Base-by-base conservation (phyloP, 2,888 invertebrate species). In the Daptonema setosum region DNA sequence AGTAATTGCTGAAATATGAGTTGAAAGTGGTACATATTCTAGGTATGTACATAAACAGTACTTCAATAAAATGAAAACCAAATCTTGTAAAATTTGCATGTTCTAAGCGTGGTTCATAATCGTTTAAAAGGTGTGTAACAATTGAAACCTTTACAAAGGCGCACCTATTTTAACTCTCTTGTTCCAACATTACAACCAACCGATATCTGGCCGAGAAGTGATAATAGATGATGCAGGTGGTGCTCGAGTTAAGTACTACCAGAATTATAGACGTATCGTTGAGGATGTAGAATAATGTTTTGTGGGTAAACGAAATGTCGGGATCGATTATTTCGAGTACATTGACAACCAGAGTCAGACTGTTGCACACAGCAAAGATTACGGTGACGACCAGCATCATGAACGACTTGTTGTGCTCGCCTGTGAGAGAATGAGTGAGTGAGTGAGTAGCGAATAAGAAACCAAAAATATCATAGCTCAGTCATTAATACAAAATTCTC, bases 381-480 rank as follows among this genome's bases (percentile, higher is more conserved):
- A 64, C 58, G n/a, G 66, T 68, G 28, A 69, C 66, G 26, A 67
- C 61, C 41, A 68, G 59, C 24, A 68, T 59, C 68, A 68, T 68
- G n/a, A 65, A 56, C 28, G 58, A 41, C 20, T 66, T 68, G 1
- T 64, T 66, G 28, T 62, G 62, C 53, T 68, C 66, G 54, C 68
- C 67, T n/a, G 66, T 61, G 60, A 63, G 62, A 60, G 67, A 66
- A 65, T 64, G 56, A 55, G 43, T 30, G 57, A 53, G 30, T 25
- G 35, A n/a, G n/a, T n/a, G n/a, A n/a, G n/a, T n/a, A n/a, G n/a
- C n/a, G n/a, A n/a, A n/a, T n/a, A n/a, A n/a, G n/a, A 26, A 20
- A n/a, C 3, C 26, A 25, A 52, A 55, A 53, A 26, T 48, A 30
- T 45, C 26, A 43, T 20, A 55, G 43, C 22, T n/a, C 41, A 43